phyloP scores from a whole-genome alignment of 2,113 vertebrate species.

The Microcebus murinus region DNA sequence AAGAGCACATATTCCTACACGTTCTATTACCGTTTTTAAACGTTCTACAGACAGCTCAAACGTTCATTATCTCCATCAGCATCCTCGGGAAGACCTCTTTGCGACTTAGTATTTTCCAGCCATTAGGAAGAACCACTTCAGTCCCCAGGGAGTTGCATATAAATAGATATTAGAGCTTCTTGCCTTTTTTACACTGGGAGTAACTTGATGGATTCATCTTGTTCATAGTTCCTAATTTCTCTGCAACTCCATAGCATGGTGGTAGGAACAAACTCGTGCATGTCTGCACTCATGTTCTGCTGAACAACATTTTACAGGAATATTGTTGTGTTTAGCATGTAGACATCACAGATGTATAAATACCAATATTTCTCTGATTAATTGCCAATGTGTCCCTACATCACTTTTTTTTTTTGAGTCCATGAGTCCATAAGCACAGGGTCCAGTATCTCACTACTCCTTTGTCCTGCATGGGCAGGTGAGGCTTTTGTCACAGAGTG shows the following conservation, averaged over 20 bases:
- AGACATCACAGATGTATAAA: not conserved
- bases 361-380: not conserved
- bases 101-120: conserved; percentile 58
- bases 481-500: not conserved
- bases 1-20: not conserved
- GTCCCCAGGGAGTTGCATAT: conserved; percentile 65
- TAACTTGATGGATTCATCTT: not conserved
- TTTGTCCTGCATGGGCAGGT: no score
- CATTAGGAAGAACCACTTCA: conserved; percentile 62
- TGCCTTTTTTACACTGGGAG: not conserved
- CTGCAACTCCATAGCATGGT: not conserved
- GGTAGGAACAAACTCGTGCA: not conserved
- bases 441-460: not conserved
- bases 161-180: conserved; percentile 55
- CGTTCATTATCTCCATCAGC: not conserved
- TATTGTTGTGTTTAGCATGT: not conserved
- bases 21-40: not conserved
- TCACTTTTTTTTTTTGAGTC: not conserved
- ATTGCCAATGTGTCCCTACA: not conserved
- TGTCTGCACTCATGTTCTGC: not conserved
- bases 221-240: not conserved
- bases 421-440: not conserved
- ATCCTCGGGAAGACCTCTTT: not conserved
- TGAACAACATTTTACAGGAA: not conserved
- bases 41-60: not conserved